phyloP scores from a whole-genome alignment of 2,888 invertebrate species.

The Atethmia centrago region DNA sequence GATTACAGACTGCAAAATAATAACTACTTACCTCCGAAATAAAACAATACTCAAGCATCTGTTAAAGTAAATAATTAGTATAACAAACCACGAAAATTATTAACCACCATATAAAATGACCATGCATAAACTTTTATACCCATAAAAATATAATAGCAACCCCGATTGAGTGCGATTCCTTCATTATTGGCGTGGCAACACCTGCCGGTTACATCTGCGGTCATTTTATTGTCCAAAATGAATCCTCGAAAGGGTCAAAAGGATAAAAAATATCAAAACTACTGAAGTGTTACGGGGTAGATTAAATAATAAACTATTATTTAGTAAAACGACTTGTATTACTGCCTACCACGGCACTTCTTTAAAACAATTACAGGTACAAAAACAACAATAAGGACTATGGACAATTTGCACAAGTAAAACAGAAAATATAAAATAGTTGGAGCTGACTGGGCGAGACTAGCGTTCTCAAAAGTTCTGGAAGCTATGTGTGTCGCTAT shows the following conservation, averaged over 20 bases:
- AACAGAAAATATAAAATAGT: too few species aligned
- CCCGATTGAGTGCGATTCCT: constrained; percentile 54
- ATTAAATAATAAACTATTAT: too few species aligned
- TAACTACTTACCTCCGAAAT: constrained; percentile 10
- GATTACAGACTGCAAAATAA: constrained; percentile 7
- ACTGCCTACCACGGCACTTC: too few species aligned
- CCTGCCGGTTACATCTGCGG: constrained; percentile 86
- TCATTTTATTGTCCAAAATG: constrained; percentile 82
- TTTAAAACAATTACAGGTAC: too few species aligned
- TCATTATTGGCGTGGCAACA: constrained; percentile 71
- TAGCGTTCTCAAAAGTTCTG: too few species aligned
- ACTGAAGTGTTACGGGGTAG: too few species aligned
- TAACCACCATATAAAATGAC: constrained; percentile 68
- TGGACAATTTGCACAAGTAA: too few species aligned
- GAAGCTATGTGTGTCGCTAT: too few species aligned
- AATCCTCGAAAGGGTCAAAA: constrained; percentile 73
- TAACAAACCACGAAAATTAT: constrained; percentile 70
- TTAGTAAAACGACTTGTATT: too few species aligned
- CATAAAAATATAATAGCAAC: constrained; percentile 66
- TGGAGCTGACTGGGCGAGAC: too few species aligned
- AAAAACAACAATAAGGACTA: too few species aligned
- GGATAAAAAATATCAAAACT: constrained; percentile 71
- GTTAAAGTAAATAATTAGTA: constrained; percentile 68
- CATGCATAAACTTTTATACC: constrained; percentile 61
- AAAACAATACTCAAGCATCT: constrained; percentile 46